Evolutionary conservation across 2,888 invertebrate species (phyloP).

Genomic region (Yponomeuta sedellus): DNA sequence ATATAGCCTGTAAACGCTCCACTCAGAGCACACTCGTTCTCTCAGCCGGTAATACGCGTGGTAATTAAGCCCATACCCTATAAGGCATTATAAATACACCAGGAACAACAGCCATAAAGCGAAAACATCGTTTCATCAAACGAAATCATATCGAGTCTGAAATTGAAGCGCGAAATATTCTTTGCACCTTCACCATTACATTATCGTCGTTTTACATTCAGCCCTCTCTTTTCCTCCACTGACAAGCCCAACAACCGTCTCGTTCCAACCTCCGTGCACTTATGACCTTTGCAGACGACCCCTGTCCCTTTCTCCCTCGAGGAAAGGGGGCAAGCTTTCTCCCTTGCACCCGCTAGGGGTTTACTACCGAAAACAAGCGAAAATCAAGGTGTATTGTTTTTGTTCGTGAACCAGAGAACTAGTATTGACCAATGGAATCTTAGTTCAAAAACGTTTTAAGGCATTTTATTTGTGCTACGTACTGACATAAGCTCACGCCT

Average conservation of each 20-base stretch:
- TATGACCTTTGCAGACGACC: constrained; percentile 15
- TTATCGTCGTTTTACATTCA: not conserved
- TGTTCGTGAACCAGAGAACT: no score
- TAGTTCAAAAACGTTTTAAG: no score
- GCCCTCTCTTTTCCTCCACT: not conserved
- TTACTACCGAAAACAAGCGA: not conserved
- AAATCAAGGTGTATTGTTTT: no score
- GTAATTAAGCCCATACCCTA: no score
- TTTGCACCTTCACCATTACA: constrained; percentile 2
- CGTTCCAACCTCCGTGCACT: constrained; percentile 31
- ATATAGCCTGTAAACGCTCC: no score
- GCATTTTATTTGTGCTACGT: no score
- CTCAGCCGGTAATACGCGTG: no score
- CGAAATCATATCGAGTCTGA: not conserved
- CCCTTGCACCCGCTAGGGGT: not conserved
- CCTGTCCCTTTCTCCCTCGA: not conserved
- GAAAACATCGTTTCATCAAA: not conserved
- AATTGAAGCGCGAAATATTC: not conserved
- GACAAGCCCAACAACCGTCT: not conserved
- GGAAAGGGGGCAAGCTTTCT: not conserved
- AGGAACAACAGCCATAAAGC: no score
- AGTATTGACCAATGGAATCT: no score
- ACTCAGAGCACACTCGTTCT: no score
- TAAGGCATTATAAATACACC: no score
- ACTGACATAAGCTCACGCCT: no score